These are phyloP conservation scores for Dicrostonyx torquatus DNA, from an alignment of 2,797 vertebrate species.

Conservation along the genomic window DNA sequence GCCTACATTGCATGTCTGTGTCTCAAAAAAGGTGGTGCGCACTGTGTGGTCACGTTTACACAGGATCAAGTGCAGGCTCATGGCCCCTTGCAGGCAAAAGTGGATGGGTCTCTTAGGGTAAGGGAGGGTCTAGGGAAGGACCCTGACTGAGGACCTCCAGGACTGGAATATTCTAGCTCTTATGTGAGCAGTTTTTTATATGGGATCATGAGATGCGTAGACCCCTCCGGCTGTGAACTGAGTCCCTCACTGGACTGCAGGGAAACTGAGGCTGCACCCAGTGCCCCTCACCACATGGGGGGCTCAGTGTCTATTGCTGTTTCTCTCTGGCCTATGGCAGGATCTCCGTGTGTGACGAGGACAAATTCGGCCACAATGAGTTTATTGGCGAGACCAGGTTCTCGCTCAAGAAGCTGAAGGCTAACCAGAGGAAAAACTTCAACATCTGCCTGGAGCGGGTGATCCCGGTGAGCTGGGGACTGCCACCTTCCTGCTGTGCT, in stretches of 20 bases:
- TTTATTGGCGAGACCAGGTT: conserved; percentile 98
- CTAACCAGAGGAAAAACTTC: conserved; percentile 97
- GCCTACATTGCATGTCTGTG: background rate
- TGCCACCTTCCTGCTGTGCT: background rate
- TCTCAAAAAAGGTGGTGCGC: background rate
- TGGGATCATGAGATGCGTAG: background rate
- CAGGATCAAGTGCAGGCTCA: background rate
- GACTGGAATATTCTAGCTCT: background rate
- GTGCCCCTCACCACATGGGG: accelerated
- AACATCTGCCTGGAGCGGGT: conserved; percentile 97
- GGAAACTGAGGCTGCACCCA: background rate
- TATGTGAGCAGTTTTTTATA: background rate
- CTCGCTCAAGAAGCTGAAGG: conserved; percentile 95
- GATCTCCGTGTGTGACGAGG: conserved; percentile 97
- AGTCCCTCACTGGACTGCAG: background rate
- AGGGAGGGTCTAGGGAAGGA: background rate
- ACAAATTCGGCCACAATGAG: conserved; percentile 98
- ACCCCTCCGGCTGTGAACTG: background rate
- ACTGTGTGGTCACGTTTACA: background rate
- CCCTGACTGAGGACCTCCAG: background rate
- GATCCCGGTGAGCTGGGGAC: conserved; percentile 89
- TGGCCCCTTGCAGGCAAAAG: background rate
- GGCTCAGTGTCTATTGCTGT: background rate
- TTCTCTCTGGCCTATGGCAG: conserved; percentile 79
- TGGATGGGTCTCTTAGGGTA: background rate